Percentiles rank a stretch among this genome's conserved stretches.
These are phyloP conservation scores for Calameuta idolon DNA, from an alignment of 2,888 invertebrate genomes.

Conservation along the genomic window DNA sequence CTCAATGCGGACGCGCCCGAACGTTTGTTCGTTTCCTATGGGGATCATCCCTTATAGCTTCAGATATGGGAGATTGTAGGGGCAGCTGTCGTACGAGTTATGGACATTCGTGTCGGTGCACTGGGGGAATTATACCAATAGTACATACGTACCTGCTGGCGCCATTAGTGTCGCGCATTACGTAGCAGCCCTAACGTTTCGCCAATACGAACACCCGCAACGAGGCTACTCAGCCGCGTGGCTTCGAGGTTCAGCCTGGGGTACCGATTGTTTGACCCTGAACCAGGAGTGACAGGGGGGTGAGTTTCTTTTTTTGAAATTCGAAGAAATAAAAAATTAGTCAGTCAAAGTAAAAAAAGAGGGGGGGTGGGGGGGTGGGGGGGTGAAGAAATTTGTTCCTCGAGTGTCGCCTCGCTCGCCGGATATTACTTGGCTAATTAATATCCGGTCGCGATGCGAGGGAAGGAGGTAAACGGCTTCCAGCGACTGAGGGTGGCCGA, in stretches of 20 bases:
- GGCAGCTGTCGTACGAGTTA: conserved; percentile 38
- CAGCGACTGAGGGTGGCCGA: not conserved
- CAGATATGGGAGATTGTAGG: conserved; percentile 30
- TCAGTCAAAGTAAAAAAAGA: too few relatives aligned
- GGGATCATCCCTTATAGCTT: not conserved
- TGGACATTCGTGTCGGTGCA: conserved; percentile 10
- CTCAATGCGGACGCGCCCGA: not conserved
- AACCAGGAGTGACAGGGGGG: too few relatives aligned
- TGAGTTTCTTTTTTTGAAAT: too few relatives aligned
- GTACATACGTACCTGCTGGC: conserved; percentile 5
- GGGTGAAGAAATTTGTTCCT: too few relatives aligned
- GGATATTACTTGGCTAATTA: conserved; percentile 31
- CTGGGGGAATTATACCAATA: not conserved
- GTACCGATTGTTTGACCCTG: too few relatives aligned
- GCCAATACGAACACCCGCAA: not conserved
- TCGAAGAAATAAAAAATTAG: too few relatives aligned
- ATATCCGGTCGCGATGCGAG: conserved; percentile 27
- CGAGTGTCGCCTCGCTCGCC: too few relatives aligned
- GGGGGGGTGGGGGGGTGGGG: too few relatives aligned
- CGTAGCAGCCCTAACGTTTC: not conserved
- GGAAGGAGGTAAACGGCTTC: too few relatives aligned
- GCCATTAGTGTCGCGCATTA: not conserved
- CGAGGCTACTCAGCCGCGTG: not conserved
- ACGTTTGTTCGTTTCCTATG: not conserved
- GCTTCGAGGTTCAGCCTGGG: too few relatives aligned